Percentiles rank a stretch among this genome's conserved stretches.
These are phyloP conservation scores for Brachionus paranguensis DNA, from an alignment of 1,140 invertebrate genomes.

Conservation along the genomic window DNA sequence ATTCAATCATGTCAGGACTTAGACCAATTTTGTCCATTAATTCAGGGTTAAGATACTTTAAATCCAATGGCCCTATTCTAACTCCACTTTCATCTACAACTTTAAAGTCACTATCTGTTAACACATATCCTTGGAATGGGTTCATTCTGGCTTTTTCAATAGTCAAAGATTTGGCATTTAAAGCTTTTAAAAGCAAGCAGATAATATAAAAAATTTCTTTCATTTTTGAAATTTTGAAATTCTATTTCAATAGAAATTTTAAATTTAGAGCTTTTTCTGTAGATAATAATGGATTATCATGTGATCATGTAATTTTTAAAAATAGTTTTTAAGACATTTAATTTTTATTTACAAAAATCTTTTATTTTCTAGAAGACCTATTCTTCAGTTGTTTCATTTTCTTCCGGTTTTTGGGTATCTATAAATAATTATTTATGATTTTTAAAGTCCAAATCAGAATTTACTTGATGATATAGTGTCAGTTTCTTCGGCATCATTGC, in stretches of 20 bases:
- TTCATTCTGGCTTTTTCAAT: not conserved
- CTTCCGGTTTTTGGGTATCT: not conserved
- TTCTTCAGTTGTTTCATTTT: not conserved
- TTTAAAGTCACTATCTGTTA: not conserved
- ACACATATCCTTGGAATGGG: constrained; percentile 7
- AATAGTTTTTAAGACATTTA: not conserved
- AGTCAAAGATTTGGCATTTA: not conserved
- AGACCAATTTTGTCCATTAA: not conserved
- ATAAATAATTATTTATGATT: not conserved
- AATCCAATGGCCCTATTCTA: constrained; percentile 15
- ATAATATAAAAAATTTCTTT: not conserved
- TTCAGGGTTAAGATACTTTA: not conserved
- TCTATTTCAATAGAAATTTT: not conserved
- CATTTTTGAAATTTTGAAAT: not conserved
- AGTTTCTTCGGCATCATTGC: not conserved
- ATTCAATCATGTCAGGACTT: not conserved
- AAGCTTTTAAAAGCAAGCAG: not conserved
- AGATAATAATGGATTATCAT: not conserved
- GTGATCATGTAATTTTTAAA: not conserved
- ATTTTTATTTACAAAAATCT: not conserved
- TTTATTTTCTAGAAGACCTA: not conserved
- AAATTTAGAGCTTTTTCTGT: not conserved
- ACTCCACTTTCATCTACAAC: not conserved
- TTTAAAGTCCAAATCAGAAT: not conserved
- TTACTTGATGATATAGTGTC: not conserved